phyloP scores from a whole-genome alignment of 64 coral and sea anemone genomes.

The Acropora tenuis region DNA sequence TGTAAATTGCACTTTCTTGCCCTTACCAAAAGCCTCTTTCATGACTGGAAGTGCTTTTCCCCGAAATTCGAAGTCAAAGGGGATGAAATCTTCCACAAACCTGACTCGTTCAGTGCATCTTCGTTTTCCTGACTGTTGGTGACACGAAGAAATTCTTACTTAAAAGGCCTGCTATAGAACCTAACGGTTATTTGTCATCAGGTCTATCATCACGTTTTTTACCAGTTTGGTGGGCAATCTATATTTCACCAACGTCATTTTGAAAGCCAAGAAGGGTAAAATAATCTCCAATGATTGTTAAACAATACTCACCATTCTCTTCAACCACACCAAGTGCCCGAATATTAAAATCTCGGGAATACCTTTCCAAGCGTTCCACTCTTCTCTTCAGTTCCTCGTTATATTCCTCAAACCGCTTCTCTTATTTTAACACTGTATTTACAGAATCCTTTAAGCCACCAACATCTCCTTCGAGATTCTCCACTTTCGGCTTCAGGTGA shows the following conservation, averaged over 20 bases:
- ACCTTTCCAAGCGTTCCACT: conserved; percentile 5
- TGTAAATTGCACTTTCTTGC: not conserved
- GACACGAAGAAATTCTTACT: too few species aligned
- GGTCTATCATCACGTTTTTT: too few species aligned
- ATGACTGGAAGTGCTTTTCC: conserved; percentile 3
- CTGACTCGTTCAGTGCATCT: not conserved
- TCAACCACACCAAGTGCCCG: not conserved
- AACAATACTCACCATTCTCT: not conserved
- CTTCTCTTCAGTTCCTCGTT: not conserved
- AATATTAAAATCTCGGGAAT: not conserved
- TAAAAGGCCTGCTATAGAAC: too few species aligned
- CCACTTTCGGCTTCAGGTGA: not conserved
- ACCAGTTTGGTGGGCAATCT: too few species aligned
- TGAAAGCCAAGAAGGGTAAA: too few species aligned
- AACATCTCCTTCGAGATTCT: conserved; percentile 13
- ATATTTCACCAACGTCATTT: too few species aligned
- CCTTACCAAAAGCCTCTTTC: not conserved
- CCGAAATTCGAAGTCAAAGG: not conserved
- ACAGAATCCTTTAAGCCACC: not conserved
- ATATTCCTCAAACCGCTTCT: not conserved
- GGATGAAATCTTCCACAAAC: not conserved
- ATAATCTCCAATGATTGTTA: too few species aligned
- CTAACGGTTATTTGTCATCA: too few species aligned
- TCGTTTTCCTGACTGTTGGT: too few species aligned
- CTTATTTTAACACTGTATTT: not conserved